phyloP scores from a whole-genome alignment of 2,113 vertebrate species.

The Sturnira hondurensis region DNA sequence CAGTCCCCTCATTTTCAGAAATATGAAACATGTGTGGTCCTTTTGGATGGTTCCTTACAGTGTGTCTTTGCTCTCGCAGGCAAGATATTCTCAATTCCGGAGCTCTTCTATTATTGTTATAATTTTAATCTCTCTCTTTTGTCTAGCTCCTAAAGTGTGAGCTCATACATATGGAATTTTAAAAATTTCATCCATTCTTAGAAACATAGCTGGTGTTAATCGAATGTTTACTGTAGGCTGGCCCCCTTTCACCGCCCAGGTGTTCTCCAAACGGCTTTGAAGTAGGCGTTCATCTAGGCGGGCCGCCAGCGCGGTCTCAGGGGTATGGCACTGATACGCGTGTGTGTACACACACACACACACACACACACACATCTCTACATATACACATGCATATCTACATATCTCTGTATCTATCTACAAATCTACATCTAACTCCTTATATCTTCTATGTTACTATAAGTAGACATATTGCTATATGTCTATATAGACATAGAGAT shows the following conservation, averaged over 20 bases:
- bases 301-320: background rate
- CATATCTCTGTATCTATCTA: background rate
- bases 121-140: background rate
- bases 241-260: background rate
- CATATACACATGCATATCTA: background rate
- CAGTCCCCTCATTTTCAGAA: background rate
- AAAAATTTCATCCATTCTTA: background rate
- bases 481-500: background rate
- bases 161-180: background rate
- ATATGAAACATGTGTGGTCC: accelerated
- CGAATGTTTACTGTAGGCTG: background rate
- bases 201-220: background rate
- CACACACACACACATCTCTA: background rate
- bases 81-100: background rate
- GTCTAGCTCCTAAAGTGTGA: background rate
- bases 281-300: background rate
- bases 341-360: background rate
- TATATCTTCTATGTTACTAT: background rate
- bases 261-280: background rate
- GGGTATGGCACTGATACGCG: background rate
- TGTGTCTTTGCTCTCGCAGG: background rate
- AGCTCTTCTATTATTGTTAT: background rate
- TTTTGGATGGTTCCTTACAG: background rate
- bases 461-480: too few relatives aligned
- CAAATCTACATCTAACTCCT: background rate